phyloP scores from a whole-genome alignment of 2,113 vertebrate genomes.

The Tetrao urogallus region DNA sequence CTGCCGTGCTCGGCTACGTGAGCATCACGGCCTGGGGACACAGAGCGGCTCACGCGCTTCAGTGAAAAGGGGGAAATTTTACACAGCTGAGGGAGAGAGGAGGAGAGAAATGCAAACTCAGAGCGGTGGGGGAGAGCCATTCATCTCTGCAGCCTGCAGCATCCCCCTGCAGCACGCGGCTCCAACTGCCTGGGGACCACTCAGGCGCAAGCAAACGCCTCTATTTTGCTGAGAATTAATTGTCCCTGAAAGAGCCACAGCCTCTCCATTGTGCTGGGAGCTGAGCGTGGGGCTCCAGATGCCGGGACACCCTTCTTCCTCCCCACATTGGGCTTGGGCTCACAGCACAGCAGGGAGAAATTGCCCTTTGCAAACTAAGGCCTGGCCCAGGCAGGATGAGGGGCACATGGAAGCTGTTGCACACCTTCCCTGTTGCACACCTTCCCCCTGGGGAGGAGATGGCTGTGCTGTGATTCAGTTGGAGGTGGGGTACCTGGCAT shows the following conservation, averaged over 20 bases:
- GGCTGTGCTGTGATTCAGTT: too few relatives aligned
- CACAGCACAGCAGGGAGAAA: background rate
- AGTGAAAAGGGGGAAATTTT: background rate
- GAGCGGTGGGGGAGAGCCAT: background rate
- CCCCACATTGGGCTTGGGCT: background rate
- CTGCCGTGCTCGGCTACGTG: background rate
- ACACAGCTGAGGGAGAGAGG: background rate
- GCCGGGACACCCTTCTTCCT: background rate
- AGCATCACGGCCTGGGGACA: background rate
- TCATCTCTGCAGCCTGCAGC: too few relatives aligned
- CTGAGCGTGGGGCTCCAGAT: background rate
- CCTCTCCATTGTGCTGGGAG: background rate
- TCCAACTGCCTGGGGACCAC: background rate
- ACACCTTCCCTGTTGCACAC: background rate
- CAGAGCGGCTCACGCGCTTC: background rate
- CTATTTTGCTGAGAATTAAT: background rate
- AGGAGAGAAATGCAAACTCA: background rate
- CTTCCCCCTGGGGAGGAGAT: too few relatives aligned
- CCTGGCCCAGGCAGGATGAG: background rate
- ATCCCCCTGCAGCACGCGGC: background rate
- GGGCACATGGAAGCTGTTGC: background rate
- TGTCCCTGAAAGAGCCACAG: background rate
- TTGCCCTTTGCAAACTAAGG: background rate
- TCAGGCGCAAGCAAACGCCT: background rate
- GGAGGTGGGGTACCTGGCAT: background rate